phyloP scores from a whole-genome alignment of 2,888 invertebrate genomes.

The Oligia fasciuncula region DNA sequence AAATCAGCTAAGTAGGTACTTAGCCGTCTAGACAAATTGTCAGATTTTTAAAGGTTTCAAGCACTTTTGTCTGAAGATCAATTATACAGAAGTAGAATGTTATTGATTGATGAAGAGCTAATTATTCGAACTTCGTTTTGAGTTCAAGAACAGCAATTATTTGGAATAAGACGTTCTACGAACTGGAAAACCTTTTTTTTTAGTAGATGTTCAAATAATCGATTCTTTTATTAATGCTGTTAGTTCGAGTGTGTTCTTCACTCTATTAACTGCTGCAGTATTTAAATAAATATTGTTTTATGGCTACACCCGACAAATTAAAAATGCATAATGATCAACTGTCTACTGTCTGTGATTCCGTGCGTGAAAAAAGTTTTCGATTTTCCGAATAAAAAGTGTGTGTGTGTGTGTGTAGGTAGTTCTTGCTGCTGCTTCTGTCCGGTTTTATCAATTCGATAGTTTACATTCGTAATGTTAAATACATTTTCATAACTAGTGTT shows the following conservation, averaged over 20 bases:
- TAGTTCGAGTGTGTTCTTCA: not conserved
- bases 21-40: constrained; percentile 23
- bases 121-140: not conserved
- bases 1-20: not conserved
- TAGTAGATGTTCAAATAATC: not conserved
- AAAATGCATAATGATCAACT: not conserved
- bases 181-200: too few species aligned
- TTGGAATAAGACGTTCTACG: not conserved
- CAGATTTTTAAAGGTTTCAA: not conserved
- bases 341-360: not conserved
- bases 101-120: not conserved
- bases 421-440: not conserved
- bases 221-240: not conserved
- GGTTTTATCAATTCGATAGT: not conserved
- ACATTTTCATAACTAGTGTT: not conserved
- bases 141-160: not conserved
- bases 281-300: not conserved
- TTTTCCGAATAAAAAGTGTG: not conserved
- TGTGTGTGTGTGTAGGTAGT: not conserved
- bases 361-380: not conserved
- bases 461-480: not conserved
- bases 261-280: not conserved
- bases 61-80: constrained; percentile 1
- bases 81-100: not conserved
- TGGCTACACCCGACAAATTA: not conserved